A percentile compares a stretch with the other conserved stretches of the same genome.
Conservation (phyloP, 2,888 invertebrate genomes). For the Acronicta leporina region DNA sequence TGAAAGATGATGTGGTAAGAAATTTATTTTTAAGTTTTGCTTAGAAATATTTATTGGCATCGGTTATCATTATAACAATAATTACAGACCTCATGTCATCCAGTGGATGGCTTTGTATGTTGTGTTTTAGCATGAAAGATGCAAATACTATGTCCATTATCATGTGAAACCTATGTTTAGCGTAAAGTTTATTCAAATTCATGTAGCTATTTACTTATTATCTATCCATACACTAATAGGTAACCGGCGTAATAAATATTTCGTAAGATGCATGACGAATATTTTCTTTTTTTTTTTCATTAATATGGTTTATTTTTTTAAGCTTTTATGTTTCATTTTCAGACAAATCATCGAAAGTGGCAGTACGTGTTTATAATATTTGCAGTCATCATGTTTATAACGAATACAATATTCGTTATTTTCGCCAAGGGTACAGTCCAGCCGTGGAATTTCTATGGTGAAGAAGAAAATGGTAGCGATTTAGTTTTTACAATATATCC, state of each 20-base stretch:
- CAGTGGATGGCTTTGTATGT: too few species aligned
- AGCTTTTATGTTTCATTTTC: slow-evolving; percentile 37
- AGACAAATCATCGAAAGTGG: slow-evolving; percentile 87
- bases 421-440: slow-evolving; percentile 92
- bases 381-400: slow-evolving; percentile 80
- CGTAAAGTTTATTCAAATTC: too few species aligned
- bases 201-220: too few species aligned
- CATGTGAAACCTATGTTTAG: too few species aligned
- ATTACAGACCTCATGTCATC: too few species aligned
- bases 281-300: too few species aligned
- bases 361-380: slow-evolving; percentile 91
- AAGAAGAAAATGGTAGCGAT: slow-evolving; percentile 57
- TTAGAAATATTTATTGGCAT: not conserved
- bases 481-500: not conserved
- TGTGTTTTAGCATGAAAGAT: too few species aligned
- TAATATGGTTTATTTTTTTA: not conserved
- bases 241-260: too few species aligned
- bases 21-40: not conserved
- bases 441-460: slow-evolving; percentile 91
- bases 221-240: too few species aligned
- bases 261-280: too few species aligned
- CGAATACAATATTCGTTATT: slow-evolving; percentile 90
- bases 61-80: not conserved
- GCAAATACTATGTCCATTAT: too few species aligned
- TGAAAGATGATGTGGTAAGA: slow-evolving; percentile 85